phyloP scores from a whole-genome alignment of 2,888 invertebrate genomes.

The Drosophila macrothrix region DNA sequence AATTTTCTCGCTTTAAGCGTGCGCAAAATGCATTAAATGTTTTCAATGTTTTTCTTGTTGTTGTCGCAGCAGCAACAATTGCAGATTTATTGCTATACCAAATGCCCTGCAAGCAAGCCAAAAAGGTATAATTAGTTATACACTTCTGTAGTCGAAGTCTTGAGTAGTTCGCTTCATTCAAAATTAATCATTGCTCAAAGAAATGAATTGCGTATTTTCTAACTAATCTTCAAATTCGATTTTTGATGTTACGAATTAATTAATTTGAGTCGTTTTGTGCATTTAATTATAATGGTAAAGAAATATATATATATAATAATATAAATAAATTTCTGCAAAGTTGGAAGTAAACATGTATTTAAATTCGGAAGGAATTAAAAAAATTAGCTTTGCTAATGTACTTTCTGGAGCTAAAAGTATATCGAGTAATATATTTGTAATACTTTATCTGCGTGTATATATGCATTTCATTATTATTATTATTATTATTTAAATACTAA shows the following conservation, averaged over 20 bases:
- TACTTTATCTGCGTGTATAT: not conserved
- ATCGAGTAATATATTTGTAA: not conserved
- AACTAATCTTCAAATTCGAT: not conserved
- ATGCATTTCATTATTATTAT: not conserved
- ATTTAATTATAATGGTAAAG: no score
- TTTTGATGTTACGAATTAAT: no score
- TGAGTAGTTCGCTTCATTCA: not conserved
- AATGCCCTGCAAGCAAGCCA: constrained; percentile 32
- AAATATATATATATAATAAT: not conserved
- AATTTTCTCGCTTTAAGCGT: constrained; percentile 71
- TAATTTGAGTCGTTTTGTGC: no score
- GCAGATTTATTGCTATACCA: constrained; percentile 30
- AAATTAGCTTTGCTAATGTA: not conserved
- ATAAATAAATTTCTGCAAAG: not conserved
- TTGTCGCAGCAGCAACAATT: constrained; percentile 31
- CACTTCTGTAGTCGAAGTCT: not conserved
- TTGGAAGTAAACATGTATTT: not conserved
- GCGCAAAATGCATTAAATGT: constrained; percentile 71
- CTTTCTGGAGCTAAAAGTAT: not conserved
- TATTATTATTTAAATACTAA: not conserved
- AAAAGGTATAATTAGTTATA: not conserved
- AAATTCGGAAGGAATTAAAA: not conserved
- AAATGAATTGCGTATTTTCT: not conserved
- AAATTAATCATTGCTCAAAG: not conserved
- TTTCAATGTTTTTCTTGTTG: constrained; percentile 26